A percentile compares a stretch with the other conserved stretches of the same genome.
Conservation (phyloP, 2,888 invertebrate species). For the Germaria angustata region DNA sequence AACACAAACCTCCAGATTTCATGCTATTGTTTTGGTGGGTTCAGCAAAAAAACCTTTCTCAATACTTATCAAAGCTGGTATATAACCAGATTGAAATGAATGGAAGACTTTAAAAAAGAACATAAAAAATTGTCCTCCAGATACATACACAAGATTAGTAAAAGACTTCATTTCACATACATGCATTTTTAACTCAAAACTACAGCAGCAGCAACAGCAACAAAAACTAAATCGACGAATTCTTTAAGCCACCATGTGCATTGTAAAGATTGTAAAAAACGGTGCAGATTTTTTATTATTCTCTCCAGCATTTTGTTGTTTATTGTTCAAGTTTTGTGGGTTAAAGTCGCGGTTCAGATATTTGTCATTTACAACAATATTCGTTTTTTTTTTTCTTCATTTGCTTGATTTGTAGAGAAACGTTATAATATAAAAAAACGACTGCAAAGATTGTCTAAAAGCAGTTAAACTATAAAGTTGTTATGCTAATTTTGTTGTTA, state of each 20-base stretch:
- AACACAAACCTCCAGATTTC: slow-evolving; percentile 46
- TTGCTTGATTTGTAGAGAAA: slow-evolving; percentile 55
- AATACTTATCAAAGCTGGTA: slow-evolving; percentile 58
- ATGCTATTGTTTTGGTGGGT: slow-evolving; percentile 52
- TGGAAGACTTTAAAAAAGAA: slow-evolving; percentile 34
- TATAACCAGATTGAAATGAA: slow-evolving; percentile 64
- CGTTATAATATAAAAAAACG: slow-evolving; percentile 49
- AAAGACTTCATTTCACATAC: slow-evolving; percentile 66
- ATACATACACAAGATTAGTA: slow-evolving; percentile 77
- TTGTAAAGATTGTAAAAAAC: slow-evolving; percentile 33
- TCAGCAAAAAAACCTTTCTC: slow-evolving; percentile 56
- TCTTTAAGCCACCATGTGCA: slow-evolving; percentile 62
- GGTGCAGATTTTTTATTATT: slow-evolving; percentile 29
- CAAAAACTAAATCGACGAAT: slow-evolving; percentile 47
- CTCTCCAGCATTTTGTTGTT: slow-evolving; percentile 57
- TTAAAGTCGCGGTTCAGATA: slow-evolving; percentile 68
- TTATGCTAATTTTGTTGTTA: slow-evolving; percentile 77
- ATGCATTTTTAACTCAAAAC: slow-evolving; percentile 57
- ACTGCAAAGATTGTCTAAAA: slow-evolving; percentile 69
- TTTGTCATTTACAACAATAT: slow-evolving; percentile 63
- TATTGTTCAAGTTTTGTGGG: slow-evolving; percentile 68
- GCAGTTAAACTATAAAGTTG: slow-evolving; percentile 80
- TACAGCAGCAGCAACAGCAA: slow-evolving; percentile 32
- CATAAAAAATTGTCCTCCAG: slow-evolving; percentile 74
- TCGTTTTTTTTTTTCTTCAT: slow-evolving; percentile 45